Base-by-base conservation (phyloP, 2,113 vertebrate species). In the Cyanoderma ruficeps region DNA sequence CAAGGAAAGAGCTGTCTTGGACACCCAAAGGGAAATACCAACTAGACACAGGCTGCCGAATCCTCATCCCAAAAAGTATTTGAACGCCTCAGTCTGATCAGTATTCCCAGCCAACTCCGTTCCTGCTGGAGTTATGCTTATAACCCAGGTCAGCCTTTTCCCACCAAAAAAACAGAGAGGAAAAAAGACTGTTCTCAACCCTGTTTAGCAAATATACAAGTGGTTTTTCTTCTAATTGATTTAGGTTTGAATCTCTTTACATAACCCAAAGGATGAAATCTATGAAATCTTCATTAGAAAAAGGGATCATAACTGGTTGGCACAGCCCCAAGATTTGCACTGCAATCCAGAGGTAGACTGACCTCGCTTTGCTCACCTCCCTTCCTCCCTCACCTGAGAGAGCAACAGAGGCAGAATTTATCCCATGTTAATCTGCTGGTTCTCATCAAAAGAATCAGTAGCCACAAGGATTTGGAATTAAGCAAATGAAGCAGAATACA, bases 281-380 rank as follows among this genome's bases (percentile, higher is more conserved):
- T 82, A 31, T n/a, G 11, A 75, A 83, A 83, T 44, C 39, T 87
- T 59, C 55, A 67, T 71, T 52, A 53, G 35, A 91, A 76, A 49
- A 63, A 87, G 69, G 16, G 13, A 30, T 75, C 60, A 63, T 59
- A 89, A 63, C 7, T 25, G 11, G 10, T n/a, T 87, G 81, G 59
- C 39, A 55, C 9, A 79, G 55, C 18, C 37, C 23, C 4, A 1
- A 44, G 13, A 22, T 76, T 71, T 4, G 0, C n/a, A 59, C 16
- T 37, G 25, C 53, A 76, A n/a, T 47, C 24, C 77, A 90, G 55
- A 68, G 13, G 24, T 23, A 87, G 50, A 41, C 13, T 68, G 47
- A 64, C 4, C 11, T 80, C 22, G 46, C 31, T 63, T 41, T 0
- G 0, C 13, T 44, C 42, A 44, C 6, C 19, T 53, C 30, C 37